These are phyloP conservation scores for Torymus aiolomorphi DNA, from an alignment of 2,888 invertebrate genomes.

Conservation along the genomic window DNA sequence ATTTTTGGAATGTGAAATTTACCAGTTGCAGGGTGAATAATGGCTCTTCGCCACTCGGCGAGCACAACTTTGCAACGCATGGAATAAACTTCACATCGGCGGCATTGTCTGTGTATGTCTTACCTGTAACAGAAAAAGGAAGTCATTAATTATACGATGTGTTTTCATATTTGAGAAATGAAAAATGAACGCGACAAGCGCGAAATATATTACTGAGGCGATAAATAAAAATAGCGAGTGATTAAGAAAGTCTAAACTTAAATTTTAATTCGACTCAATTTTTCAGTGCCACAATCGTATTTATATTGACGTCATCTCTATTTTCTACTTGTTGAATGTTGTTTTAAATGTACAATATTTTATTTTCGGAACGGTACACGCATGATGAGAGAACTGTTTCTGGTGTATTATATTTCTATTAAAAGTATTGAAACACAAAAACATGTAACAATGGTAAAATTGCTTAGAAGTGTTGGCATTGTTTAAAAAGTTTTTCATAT, in stretches of 20 bases:
- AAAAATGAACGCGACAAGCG: background rate
- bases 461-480: too few species aligned
- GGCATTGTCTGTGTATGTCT: background rate
- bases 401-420: too few species aligned
- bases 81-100: too few species aligned
- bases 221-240: background rate
- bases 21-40: too few species aligned
- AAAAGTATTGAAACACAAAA: too few species aligned
- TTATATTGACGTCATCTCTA: slow-evolving; percentile 8
- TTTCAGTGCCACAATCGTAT: slow-evolving; percentile 11
- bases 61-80: too few species aligned
- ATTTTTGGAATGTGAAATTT: too few species aligned
- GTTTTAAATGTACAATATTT: slow-evolving; percentile 9
- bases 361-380: background rate
- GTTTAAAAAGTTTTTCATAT: too few species aligned
- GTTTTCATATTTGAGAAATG: background rate
- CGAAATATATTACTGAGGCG: background rate
- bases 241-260: slow-evolving; percentile 13
- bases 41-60: too few species aligned
- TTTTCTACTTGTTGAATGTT: slow-evolving; percentile 9
- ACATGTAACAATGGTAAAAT: too few species aligned
- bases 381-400: too few species aligned
- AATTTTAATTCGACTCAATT: slow-evolving; percentile 5
- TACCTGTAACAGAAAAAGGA: slow-evolving; percentile 40
- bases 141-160: background rate